Evolutionary conservation across 2,113 vertebrate genomes (phyloP).

Genomic region (Clarias magur): DNA sequence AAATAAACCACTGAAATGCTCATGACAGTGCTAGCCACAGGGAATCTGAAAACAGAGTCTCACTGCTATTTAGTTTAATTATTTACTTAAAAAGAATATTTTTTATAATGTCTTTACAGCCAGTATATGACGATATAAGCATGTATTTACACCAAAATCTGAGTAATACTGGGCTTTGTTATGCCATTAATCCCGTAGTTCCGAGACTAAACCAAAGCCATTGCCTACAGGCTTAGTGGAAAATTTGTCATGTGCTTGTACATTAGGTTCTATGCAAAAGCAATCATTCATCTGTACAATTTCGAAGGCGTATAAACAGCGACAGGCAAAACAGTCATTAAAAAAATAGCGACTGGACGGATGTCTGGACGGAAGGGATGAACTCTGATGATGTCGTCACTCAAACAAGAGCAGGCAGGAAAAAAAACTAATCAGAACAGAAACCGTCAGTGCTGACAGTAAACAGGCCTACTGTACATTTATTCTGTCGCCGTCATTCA

Average conservation of each 20-base stretch:
- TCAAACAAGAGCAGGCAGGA: neutral
- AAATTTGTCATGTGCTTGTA: neutral
- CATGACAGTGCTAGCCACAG: too few relatives aligned
- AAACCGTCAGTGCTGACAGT: neutral
- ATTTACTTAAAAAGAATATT: neutral
- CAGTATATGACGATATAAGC: neutral
- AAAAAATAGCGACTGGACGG: neutral
- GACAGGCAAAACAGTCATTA: neutral
- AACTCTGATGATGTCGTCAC: neutral
- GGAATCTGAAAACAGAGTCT: neutral
- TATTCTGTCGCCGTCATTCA: neutral
- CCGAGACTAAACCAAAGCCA: neutral
- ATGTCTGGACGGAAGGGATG: neutral
- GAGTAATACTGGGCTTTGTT: neutral
- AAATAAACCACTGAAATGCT: too few relatives aligned
- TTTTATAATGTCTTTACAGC: neutral
- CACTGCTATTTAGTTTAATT: neutral
- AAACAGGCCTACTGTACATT: neutral
- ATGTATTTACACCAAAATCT: neutral
- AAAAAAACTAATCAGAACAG: neutral
- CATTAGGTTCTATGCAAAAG: neutral
- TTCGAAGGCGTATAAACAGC: neutral
- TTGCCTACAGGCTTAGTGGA: neutral
- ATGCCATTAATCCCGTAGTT: neutral
- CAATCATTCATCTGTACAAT: neutral